Evolutionary conservation across 2,888 invertebrate genomes (phyloP).

Genomic region (Drosophila hamatofila): DNA sequence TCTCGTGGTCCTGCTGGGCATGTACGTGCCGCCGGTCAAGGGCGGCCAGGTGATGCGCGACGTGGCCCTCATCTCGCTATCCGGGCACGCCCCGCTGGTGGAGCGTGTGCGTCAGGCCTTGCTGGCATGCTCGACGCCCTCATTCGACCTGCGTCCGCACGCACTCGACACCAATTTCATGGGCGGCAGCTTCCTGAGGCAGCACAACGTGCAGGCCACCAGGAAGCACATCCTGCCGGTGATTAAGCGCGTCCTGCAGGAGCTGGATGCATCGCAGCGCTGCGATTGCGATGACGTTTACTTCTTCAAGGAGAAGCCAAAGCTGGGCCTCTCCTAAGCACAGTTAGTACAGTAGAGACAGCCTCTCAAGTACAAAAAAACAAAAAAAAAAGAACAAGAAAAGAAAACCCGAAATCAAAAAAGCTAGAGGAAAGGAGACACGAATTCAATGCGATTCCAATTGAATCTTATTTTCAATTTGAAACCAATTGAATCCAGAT

Average conservation of each 20-base stretch:
- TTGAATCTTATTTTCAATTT: not conserved
- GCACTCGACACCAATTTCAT: slow-evolving; percentile 81
- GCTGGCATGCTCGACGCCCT: slow-evolving; percentile 47
- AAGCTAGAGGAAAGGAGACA: not conserved
- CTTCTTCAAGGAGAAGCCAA: slow-evolving; percentile 70
- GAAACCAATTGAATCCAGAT: slow-evolving; percentile 1
- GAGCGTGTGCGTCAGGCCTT: slow-evolving; percentile 68
- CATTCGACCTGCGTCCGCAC: slow-evolving; percentile 84
- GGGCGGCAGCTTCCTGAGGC: slow-evolving; percentile 86
- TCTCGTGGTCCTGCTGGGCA: slow-evolving; percentile 88
- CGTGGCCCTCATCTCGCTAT: slow-evolving; percentile 86
- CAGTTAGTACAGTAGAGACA: not conserved
- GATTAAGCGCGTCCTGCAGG: slow-evolving; percentile 86
- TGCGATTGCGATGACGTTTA: slow-evolving; percentile 67
- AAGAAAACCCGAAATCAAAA: not conserved
- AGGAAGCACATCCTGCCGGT: slow-evolving; percentile 90
- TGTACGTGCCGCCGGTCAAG: slow-evolving; percentile 85
- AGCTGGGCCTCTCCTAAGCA: slow-evolving; percentile 63
- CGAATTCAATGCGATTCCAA: not conserved
- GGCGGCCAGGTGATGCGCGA: slow-evolving; percentile 87
- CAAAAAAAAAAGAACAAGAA: not conserved
- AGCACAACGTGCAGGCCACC: slow-evolving; percentile 87
- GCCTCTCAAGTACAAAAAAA: slow-evolving; percentile 3
- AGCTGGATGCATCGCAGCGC: slow-evolving; percentile 49
- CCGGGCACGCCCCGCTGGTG: slow-evolving; percentile 48